Percentiles rank a stretch among this genome's conserved stretches.
phyloP scores from a whole-genome alignment of 2,888 invertebrate genomes.

The Rotaria magnacalcarata region DNA sequence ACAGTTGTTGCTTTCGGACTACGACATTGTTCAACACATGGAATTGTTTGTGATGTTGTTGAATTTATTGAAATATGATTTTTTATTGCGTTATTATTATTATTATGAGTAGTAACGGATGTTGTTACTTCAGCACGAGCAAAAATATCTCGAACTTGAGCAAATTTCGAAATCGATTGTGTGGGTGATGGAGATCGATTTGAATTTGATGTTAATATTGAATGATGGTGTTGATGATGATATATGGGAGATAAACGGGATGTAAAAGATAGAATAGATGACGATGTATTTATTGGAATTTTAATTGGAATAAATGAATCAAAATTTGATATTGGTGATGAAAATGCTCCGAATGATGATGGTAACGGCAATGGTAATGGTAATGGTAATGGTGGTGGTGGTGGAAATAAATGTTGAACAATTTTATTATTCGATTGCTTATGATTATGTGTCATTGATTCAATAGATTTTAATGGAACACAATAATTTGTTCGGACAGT shows the following conservation, averaged over 20 bases:
- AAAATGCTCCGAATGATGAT: background rate
- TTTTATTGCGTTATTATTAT: background rate
- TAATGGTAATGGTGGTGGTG: slow-evolving; percentile 36
- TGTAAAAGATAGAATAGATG: background rate
- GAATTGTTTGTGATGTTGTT: background rate
- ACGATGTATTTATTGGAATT: background rate
- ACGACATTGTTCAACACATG: background rate
- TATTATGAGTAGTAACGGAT: background rate
- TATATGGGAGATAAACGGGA: background rate
- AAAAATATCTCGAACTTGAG: slow-evolving; percentile 28
- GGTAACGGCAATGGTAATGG: background rate
- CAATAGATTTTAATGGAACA: background rate
- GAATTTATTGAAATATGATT: background rate
- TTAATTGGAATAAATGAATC: background rate
- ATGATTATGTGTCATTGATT: background rate
- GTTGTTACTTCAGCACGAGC: background rate
- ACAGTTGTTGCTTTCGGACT: background rate
- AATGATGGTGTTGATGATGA: background rate
- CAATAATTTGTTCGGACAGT: slow-evolving; percentile 42
- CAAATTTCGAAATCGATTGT: slow-evolving; percentile 25
- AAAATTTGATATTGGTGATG: background rate
- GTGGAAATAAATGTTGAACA: background rate
- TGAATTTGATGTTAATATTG: background rate
- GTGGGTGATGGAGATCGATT: slow-evolving; percentile 9
- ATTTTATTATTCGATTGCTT: background rate